These are phyloP conservation scores for Pygathrix nemaeus DNA, from an alignment of 2,113 vertebrate genomes.

Conservation along the genomic window DNA sequence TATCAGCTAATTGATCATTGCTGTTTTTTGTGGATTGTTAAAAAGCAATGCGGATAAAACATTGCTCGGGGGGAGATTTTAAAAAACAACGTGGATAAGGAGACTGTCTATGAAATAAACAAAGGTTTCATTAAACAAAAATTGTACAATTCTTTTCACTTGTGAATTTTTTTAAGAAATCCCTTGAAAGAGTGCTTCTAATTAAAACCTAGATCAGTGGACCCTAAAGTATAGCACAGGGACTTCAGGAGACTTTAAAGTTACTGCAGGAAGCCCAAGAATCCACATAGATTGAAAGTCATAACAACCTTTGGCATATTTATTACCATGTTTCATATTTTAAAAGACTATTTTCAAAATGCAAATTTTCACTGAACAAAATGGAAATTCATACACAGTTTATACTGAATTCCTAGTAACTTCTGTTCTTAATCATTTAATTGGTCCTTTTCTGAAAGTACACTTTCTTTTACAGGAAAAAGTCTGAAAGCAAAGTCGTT, in stretches of 20 bases:
- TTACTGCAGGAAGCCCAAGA: background rate
- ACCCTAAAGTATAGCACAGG: background rate
- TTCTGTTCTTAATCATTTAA: background rate
- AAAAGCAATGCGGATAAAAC: too few species aligned
- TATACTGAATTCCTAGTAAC: background rate
- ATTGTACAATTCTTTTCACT: background rate
- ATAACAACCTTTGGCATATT: background rate
- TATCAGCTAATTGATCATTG: background rate
- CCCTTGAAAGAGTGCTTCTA: background rate
- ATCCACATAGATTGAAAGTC: background rate
- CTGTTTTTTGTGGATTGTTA: background rate
- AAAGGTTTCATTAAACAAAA: slow-evolving; percentile 50
- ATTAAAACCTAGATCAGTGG: background rate
- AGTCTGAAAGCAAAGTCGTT: background rate
- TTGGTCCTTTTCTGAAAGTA: background rate
- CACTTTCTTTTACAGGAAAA: background rate
- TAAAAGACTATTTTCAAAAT: background rate
- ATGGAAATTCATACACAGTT: background rate
- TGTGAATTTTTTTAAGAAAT: background rate
- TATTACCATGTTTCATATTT: background rate
- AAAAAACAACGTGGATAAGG: background rate
- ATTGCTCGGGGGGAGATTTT: too few species aligned
- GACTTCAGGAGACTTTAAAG: background rate
- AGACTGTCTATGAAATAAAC: slow-evolving; percentile 61
- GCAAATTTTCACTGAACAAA: background rate